Percentiles rank a stretch among this genome's conserved stretches.
These are phyloP conservation scores for Danio albolineatus DNA, from an alignment of 2,797 vertebrate species.

Conservation along the genomic window DNA sequence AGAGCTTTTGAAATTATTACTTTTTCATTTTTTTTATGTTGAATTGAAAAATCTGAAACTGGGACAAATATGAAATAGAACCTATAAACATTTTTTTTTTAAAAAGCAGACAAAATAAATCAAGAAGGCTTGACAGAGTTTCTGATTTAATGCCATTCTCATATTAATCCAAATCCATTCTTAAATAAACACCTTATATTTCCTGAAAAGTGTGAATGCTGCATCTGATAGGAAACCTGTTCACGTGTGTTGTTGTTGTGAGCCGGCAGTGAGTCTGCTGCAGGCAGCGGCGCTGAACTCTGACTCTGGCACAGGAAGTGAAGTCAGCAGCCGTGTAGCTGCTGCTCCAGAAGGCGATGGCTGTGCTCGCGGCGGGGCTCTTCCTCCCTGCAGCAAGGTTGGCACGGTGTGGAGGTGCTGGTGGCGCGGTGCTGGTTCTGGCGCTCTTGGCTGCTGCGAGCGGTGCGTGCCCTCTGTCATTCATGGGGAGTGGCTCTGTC, in stretches of 20 bases:
- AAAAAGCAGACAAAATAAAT: background rate
- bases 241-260: background rate
- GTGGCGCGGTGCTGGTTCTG: constrained; percentile 79
- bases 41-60: background rate
- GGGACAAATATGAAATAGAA: background rate
- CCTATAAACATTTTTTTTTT: background rate
- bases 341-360: constrained; percentile 63
- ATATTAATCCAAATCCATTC: background rate
- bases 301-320: constrained; percentile 67
- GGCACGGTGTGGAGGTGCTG: constrained; percentile 81
- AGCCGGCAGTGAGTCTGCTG: constrained; percentile 46
- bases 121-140: background rate
- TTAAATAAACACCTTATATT: background rate
- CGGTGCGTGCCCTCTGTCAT: constrained; percentile 93
- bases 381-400: constrained; percentile 74
- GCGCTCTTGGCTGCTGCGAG: constrained; percentile 84
- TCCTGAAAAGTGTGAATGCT: background rate
- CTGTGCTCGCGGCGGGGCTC: constrained; percentile 59
- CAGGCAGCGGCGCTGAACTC: constrained; percentile 70
- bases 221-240: background rate
- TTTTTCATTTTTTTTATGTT: background rate
- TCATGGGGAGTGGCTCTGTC: constrained; percentile 91
- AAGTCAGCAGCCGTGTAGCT: constrained; percentile 57
- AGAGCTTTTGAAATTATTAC: background rate
- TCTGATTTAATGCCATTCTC: background rate